Evolutionary conservation across 2,797 vertebrate genomes (phyloP).

Genomic region (Phrynocephalus guinanensis): DNA sequence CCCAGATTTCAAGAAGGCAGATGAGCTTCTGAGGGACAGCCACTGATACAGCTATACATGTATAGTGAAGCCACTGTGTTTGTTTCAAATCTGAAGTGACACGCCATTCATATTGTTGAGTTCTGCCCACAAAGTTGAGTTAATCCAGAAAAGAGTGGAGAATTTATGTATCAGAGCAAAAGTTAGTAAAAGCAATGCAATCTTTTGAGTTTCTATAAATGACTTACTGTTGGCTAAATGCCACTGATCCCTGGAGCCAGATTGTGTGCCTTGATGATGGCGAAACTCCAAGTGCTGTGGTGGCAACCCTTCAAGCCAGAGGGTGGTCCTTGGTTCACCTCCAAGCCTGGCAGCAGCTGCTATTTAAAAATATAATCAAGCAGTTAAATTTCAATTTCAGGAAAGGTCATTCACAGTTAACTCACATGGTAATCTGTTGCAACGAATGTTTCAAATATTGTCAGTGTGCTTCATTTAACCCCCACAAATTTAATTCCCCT

Average conservation of each 20-base stretch:
- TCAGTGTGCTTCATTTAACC: background rate
- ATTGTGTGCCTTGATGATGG: slow-evolving; percentile 28
- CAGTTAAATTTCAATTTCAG: slow-evolving; percentile 22
- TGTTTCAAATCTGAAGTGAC: background rate
- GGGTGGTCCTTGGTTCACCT: slow-evolving; percentile 21
- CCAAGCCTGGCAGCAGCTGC: slow-evolving; percentile 30
- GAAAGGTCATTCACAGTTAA: slow-evolving; percentile 10
- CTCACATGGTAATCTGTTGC: background rate
- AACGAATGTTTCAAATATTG: background rate
- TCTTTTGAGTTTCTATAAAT: slow-evolving; percentile 9
- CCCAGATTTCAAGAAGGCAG: background rate
- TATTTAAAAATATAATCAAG: slow-evolving; percentile 29
- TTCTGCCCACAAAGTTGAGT: background rate
- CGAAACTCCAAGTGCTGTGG: slow-evolving; percentile 23
- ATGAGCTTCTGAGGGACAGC: background rate
- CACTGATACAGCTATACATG: background rate
- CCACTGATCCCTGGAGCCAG: background rate
- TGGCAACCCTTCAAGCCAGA: slow-evolving; percentile 19
- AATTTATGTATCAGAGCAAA: background rate
- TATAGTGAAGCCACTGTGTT: background rate
- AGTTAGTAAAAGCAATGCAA: background rate
- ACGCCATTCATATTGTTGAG: background rate
- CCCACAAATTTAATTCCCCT: background rate
- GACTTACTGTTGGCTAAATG: slow-evolving; percentile 17
- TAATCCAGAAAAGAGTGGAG: background rate